These are phyloP conservation scores for Capreolus pygargus DNA, from an alignment of 2,113 vertebrate species.

Conservation along the genomic window DNA sequence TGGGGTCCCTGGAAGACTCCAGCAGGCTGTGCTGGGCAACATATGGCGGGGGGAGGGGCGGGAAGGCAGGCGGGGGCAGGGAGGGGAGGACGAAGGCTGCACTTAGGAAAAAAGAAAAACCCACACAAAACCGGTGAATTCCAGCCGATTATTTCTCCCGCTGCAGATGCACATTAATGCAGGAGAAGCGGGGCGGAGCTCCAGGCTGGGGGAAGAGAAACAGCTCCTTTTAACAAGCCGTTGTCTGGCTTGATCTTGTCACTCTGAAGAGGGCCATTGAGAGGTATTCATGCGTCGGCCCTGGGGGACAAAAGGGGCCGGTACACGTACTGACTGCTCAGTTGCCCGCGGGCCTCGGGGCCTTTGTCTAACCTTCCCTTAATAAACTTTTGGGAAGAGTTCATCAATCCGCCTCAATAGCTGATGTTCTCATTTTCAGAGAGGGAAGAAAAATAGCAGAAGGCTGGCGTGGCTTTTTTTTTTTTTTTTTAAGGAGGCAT, in stretches of 20 bases:
- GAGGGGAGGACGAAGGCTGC: slow-evolving; percentile 77
- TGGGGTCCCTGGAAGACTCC: background rate
- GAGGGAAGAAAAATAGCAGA: slow-evolving; percentile 90
- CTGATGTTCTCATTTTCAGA: slow-evolving; percentile 93
- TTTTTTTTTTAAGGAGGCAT: slow-evolving; percentile 56
- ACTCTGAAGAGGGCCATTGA: slow-evolving; percentile 97
- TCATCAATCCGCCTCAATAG: slow-evolving; percentile 99
- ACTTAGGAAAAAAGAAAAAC: slow-evolving; percentile 73
- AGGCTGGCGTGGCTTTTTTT: slow-evolving; percentile 72
- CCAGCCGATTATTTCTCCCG: slow-evolving; percentile 81
- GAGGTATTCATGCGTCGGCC: slow-evolving; percentile 97
- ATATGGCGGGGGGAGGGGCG: slow-evolving; percentile 77
- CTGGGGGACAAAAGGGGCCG: slow-evolving; percentile 92
- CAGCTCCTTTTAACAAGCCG: slow-evolving; percentile 90
- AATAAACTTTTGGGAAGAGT: slow-evolving; percentile 99
- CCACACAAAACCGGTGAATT: slow-evolving; percentile 77
- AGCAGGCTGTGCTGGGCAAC: slow-evolving; percentile 66
- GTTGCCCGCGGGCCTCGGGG: slow-evolving; percentile 90
- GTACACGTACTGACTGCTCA: slow-evolving; percentile 97
- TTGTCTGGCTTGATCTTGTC: slow-evolving; percentile 99
- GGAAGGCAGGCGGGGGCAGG: slow-evolving; percentile 68
- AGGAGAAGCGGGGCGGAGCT: slow-evolving; percentile 83
- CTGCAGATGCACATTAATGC: slow-evolving; percentile 98
- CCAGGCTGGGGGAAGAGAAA: slow-evolving; percentile 81
- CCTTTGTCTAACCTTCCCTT: slow-evolving; percentile 95